Conservation (phyloP, 2,797 vertebrate genomes). For the Staurois parvus region DNA sequence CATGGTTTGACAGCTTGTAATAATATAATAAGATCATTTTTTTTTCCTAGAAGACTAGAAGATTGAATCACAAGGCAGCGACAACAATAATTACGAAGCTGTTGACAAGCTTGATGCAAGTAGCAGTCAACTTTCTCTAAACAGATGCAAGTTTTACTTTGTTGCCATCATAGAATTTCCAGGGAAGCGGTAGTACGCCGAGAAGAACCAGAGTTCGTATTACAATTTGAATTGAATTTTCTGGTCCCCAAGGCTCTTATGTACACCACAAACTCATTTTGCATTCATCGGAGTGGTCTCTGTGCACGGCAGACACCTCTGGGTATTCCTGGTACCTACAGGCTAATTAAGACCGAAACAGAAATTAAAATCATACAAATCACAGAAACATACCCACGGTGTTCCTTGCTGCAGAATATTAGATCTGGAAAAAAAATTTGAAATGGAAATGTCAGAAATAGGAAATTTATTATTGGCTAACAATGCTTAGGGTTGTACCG, state of each 20-base stretch:
- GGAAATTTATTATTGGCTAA: not conserved
- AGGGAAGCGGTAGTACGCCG: too few species aligned
- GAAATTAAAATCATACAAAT: slow-evolving; percentile 41
- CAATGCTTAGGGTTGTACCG: not conserved
- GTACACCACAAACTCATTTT: slow-evolving; percentile 35
- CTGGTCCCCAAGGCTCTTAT: slow-evolving; percentile 1
- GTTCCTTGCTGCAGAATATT: not conserved
- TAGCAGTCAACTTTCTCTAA: slow-evolving; percentile 22
- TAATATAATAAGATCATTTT: not conserved
- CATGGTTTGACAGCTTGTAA: not conserved
- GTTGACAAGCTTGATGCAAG: not conserved
- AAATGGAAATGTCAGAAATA: not conserved
- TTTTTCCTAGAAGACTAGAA: not conserved
- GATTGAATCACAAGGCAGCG: not conserved
- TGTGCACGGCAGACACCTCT: slow-evolving; percentile 20
- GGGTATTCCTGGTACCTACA: slow-evolving; percentile 36
- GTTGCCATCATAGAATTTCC: not conserved
- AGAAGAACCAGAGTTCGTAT: slow-evolving; percentile 23
- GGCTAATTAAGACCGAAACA: slow-evolving; percentile 41
- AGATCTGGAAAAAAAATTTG: not conserved
- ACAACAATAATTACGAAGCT: not conserved
- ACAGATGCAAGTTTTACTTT: not conserved
- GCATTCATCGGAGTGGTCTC: slow-evolving; percentile 37
- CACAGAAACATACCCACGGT: not conserved
- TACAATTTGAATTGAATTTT: slow-evolving; percentile 36